Conservation (phyloP, 2,113 vertebrate species). For the Elachura formosa region DNA sequence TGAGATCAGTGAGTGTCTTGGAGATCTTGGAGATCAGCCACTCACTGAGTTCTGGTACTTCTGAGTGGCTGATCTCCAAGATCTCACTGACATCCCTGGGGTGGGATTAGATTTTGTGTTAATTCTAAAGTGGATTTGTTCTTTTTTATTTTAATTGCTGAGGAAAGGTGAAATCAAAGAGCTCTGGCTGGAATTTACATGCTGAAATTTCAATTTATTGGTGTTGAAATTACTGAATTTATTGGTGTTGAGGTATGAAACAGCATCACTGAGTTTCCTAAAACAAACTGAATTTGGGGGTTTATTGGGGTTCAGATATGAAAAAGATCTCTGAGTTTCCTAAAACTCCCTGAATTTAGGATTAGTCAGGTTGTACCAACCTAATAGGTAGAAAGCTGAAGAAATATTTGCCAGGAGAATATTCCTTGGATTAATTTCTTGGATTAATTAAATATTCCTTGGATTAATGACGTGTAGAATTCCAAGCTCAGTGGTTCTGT, state of each 20-base stretch:
- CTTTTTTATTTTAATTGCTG: no score
- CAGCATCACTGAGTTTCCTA: background rate
- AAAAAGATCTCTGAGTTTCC: background rate
- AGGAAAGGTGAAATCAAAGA: no score
- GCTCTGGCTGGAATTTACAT: background rate
- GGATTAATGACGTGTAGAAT: background rate
- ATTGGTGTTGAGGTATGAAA: background rate
- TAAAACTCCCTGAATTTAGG: background rate
- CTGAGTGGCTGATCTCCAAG: background rate
- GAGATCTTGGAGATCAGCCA: no score
- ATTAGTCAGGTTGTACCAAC: background rate
- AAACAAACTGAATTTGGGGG: background rate
- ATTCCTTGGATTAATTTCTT: background rate
- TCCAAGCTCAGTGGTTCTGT: background rate
- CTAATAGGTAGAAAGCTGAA: fast-evolving
- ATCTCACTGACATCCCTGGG: background rate
- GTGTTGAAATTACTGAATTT: background rate
- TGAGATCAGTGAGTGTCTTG: no score
- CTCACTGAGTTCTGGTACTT: background rate
- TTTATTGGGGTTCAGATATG: background rate
- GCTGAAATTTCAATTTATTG: background rate
- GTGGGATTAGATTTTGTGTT: background rate
- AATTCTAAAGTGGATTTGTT: no score
- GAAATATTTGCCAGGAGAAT: background rate
- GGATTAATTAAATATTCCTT: background rate